These are phyloP conservation scores for Periparus ater DNA, from an alignment of 2,797 vertebrate species.

Conservation along the genomic window DNA sequence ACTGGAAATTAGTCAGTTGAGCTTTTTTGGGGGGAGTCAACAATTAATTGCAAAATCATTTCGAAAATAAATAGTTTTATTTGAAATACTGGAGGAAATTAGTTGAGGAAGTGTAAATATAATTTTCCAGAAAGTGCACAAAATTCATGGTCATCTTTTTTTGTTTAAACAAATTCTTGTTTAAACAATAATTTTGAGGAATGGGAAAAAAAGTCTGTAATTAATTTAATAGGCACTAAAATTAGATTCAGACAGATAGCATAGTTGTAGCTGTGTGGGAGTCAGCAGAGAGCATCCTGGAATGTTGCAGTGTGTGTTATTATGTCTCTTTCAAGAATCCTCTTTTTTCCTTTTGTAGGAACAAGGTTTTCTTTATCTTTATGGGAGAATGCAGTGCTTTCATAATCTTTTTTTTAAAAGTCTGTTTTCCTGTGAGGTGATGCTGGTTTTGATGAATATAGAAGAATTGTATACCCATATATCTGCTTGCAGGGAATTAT, in stretches of 20 bases:
- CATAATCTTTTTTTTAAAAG: background rate
- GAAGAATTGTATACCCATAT: background rate
- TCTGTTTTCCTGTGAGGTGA: background rate
- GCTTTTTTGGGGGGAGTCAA: background rate
- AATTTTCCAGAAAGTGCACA: background rate
- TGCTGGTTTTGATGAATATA: background rate
- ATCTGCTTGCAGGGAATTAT: background rate
- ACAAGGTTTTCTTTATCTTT: background rate
- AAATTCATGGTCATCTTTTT: background rate
- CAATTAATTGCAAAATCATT: background rate
- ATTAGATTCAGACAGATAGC: background rate
- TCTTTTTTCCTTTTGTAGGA: background rate
- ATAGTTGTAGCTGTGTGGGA: background rate
- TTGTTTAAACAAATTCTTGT: background rate
- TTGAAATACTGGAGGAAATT: background rate
- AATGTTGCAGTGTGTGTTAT: background rate
- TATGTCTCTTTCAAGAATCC: background rate
- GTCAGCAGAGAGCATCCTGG: background rate
- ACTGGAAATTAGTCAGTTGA: background rate
- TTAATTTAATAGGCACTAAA: constrained; percentile 22
- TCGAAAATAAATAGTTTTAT: background rate
- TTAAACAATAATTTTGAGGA: background rate
- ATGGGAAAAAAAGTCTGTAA: background rate
- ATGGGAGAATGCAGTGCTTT: background rate
- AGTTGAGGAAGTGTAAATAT: background rate